Percentiles rank a stretch among this genome's conserved stretches.
Conservation (phyloP, 2,888 invertebrate species). For the Pollenia amentaria region DNA sequence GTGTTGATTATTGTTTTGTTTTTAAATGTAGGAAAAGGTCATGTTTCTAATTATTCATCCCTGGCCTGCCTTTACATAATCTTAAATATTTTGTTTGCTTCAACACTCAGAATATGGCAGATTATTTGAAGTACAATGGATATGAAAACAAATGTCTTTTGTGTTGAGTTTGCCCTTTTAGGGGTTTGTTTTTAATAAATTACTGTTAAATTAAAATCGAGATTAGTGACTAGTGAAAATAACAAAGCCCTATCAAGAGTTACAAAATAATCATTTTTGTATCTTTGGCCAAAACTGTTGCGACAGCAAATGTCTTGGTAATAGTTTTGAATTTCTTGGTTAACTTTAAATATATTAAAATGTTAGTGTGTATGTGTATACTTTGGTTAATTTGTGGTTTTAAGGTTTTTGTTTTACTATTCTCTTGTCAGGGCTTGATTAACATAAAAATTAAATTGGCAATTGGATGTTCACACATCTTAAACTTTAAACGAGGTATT, state of each 20-base stretch:
- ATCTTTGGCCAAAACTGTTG: not conserved
- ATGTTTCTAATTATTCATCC: conserved; percentile 9
- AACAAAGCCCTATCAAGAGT: not conserved
- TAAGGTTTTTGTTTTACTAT: not conserved
- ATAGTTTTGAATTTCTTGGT: conserved; percentile 1
- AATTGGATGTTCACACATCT: not conserved
- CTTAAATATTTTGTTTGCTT: not conserved
- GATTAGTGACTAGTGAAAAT: conserved; percentile 43
- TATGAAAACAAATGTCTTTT: not conserved
- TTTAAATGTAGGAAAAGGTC: not conserved
- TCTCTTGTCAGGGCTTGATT: not conserved
- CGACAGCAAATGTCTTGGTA: not conserved
- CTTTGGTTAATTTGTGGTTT: conserved; percentile 13
- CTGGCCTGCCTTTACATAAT: not conserved
- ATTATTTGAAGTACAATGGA: no score
- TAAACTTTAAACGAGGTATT: no score
- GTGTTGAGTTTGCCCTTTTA: not conserved
- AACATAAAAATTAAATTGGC: not conserved
- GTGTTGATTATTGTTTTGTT: not conserved
- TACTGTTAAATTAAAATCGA: conserved; percentile 62
- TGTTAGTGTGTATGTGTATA: not conserved
- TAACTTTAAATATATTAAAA: conserved; percentile 1
- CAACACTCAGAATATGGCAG: not conserved
- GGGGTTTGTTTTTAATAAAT: conserved; percentile 47
- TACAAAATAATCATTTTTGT: not conserved